These are phyloP conservation scores for Caloenas nicobarica DNA, from an alignment of 2,113 vertebrate species.

Conservation along the genomic window DNA sequence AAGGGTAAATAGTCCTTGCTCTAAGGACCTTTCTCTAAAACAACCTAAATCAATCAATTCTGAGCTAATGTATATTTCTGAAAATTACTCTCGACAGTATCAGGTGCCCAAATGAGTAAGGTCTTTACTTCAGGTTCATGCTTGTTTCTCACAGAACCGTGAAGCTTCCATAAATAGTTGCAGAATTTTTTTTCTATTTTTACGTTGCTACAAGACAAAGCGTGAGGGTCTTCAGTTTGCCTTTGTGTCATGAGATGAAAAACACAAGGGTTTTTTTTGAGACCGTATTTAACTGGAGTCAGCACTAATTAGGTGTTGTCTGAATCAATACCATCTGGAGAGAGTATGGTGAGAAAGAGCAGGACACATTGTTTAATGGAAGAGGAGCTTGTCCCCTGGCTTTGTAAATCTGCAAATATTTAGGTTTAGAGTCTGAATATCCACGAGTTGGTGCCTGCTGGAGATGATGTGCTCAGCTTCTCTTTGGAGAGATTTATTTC, in stretches of 20 bases:
- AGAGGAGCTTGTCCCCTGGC: not conserved
- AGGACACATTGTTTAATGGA: not conserved
- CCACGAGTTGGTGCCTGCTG: not conserved
- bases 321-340: constrained; percentile 35
- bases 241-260: not conserved
- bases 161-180: not conserved
- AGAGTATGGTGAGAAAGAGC: not conserved
- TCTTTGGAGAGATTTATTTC: not conserved
- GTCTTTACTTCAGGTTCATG: not conserved
- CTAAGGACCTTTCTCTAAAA: constrained; percentile 6
- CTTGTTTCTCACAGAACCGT: not conserved
- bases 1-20: not conserved
- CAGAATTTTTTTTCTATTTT: not conserved
- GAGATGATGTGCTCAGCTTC: not conserved
- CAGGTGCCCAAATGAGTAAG: not conserved
- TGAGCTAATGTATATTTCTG: not conserved
- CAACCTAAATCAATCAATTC: not conserved
- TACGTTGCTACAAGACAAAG: not conserved
- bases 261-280: not conserved
- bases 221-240: not conserved
- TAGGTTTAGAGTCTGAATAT: not conserved
- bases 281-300: constrained; percentile 14
- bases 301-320: constrained; percentile 33
- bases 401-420: constrained; percentile 36
- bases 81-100: not conserved